Percentiles rank a stretch among this genome's conserved stretches.
phyloP scores from a whole-genome alignment of 1,140 invertebrate genomes.

The Nylanderia fulva region DNA sequence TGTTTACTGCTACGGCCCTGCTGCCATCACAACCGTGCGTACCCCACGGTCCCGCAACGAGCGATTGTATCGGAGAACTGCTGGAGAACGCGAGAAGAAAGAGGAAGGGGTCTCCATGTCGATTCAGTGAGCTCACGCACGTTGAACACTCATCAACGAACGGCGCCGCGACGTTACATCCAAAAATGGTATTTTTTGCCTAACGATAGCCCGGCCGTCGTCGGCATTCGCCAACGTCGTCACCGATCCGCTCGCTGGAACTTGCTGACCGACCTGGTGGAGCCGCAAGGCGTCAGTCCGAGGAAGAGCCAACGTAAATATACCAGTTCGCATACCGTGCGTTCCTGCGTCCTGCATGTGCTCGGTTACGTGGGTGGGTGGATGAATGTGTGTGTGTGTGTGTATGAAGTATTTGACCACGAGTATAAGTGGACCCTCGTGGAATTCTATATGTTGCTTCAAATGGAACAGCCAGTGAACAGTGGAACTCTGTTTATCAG shows the following conservation, averaged over 20 bases:
- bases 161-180: constrained; percentile 56
- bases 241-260: not conserved
- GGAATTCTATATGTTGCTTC: constrained; percentile 1
- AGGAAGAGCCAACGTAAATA: constrained; percentile 65
- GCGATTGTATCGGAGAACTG: constrained; percentile 55
- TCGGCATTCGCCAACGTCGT: constrained; percentile 17
- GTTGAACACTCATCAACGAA: constrained; percentile 72
- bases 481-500: not conserved
- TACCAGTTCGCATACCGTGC: constrained; percentile 51
- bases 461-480: not conserved
- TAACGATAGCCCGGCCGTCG: constrained; percentile 57
- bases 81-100: constrained; percentile 52
- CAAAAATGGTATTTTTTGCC: constrained; percentile 80
- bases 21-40: constrained; percentile 54
- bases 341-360: constrained; percentile 47
- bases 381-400: not conserved
- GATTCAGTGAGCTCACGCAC: constrained; percentile 79
- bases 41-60: constrained; percentile 61
- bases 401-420: not conserved
- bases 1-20: constrained; percentile 19
- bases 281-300: not conserved
- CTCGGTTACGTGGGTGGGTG: constrained; percentile 11
- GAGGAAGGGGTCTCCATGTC: constrained; percentile 70
- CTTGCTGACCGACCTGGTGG: not conserved
- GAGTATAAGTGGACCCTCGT: not conserved